Base-by-base conservation (phyloP, 2,888 invertebrate genomes). In the Eurytoma adleriae region DNA sequence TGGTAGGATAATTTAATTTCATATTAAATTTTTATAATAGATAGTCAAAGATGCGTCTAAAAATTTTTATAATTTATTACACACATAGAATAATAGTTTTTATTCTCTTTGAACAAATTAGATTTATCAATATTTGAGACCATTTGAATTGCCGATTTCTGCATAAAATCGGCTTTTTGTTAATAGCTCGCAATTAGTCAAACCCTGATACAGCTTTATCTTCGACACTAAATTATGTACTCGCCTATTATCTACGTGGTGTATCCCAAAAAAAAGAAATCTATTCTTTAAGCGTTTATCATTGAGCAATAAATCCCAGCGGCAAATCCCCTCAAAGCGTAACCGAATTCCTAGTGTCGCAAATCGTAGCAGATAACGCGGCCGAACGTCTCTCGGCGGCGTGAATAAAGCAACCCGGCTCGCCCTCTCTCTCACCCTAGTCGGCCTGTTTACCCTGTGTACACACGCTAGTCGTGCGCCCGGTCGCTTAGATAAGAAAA, bases 341-440 rank as follows among this genome's bases (percentile, higher is more conserved):
- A 79, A 66, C 79, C 70, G 59, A 79, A 79, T 79, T 74, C 70
- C 50, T 16, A 75, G 27, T 79, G 74, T 75, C 70, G 72, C 79
- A 75, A 79, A 79, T 74, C 79, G 79, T 13, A n/a, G n/a, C 64
- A 79, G 78, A 79, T 79, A 79, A 68, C 78, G 68, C 61, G 56
- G 54, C 62, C 68, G 68, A 79, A 67, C 78, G 68, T 68, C 73
- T 73, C 68, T 73, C 68, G 68, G 68, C 50, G 56, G 73, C 73
- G 73, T 73, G 71, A 78, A 78, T 78, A 78, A 78, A 78, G 68
- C 66, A 68, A 20, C 57, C 13, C 27, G 24, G 24, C 14, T 14
- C 24, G 27, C 13, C 27, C 77, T 13, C 59, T 30, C 64, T 16
- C 40, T 7, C 30, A 12, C 24, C 50, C 13, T 16, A 30, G 20